Evolutionary conservation across 1,140 invertebrate genomes (phyloP), one percentile per base, ranked within the genome.

Genomic region (Mya arenaria): DNA sequence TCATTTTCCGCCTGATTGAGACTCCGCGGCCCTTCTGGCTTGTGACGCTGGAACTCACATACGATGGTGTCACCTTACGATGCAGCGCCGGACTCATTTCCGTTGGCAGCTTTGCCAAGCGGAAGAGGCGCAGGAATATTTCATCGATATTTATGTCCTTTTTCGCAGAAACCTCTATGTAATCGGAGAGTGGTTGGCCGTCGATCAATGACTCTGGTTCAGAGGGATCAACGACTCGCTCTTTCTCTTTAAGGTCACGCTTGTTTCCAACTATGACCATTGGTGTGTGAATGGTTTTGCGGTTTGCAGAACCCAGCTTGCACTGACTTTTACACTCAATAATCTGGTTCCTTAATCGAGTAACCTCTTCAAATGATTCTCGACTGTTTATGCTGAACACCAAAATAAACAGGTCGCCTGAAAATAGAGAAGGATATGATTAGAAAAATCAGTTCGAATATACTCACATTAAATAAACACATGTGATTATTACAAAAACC

Each of bases 71-170:
- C 15, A 92, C 87, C 78, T 87, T 88, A 68, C 92, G 95, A 89
- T 97, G 96, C 88, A 96, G 95, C 89, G 96, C 96, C 0, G 96
- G 96, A 19, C 96, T 96, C 96, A 97, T 97, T 93, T 97, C 96
- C 85, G 96, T 92, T 2, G 96, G 96, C 69, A 97, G 92, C 89
- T 96, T 96, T 15, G 96, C 96, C 13, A 96, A 94, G 44, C 95
- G 94, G 90, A 97, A 97, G 4, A 97, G 93, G 82, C 96, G 95
- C 90, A 96, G 95, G 91, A 97, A 97, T 6, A 96, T 94, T 84
- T 97, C 96, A 85, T 97, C 96, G 66, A 97, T 95, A 87, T 95
- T 95, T 79, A 94, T 94, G 89, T 96, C 96, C 87, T 95, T 95
- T 89, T 96, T 96, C 1, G 96, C 96, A 41, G 96, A 97, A 34